Evolutionary conservation across 2,113 vertebrate genomes (phyloP).

Genomic region (Zosterops hypoxanthus): DNA sequence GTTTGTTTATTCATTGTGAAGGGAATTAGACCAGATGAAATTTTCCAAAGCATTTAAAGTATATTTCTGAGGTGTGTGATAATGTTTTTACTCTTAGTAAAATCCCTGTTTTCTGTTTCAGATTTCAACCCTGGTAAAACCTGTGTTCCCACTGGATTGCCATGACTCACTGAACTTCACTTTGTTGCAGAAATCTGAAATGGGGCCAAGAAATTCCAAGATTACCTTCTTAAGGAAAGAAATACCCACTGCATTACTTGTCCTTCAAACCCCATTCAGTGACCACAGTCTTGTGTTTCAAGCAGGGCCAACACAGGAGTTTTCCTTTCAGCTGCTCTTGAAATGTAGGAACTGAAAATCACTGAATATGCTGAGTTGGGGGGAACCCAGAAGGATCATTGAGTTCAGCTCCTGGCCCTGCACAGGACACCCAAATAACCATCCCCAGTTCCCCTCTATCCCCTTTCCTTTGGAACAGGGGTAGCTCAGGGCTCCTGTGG

Average conservation of each 20-base stretch:
- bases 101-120: background rate
- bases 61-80: background rate
- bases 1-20: background rate
- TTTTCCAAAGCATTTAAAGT: background rate
- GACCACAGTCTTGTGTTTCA: background rate
- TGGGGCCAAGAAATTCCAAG: background rate
- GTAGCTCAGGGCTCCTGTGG: background rate
- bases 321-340: background rate
- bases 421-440: background rate
- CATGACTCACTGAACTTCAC: background rate
- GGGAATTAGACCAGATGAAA: background rate
- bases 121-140: background rate
- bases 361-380: background rate
- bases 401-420: background rate
- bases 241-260: background rate
- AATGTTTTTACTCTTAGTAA: background rate
- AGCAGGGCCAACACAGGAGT: background rate
- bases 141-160: background rate
- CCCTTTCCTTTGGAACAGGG: background rate
- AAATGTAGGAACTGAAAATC: background rate
- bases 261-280: background rate
- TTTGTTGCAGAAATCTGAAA: slow-evolving; percentile 1
- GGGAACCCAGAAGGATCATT: background rate
- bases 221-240: background rate
- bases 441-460: background rate